These are phyloP conservation scores for Euura lappo DNA, from an alignment of 1,140 invertebrate genomes.

Conservation along the genomic window DNA sequence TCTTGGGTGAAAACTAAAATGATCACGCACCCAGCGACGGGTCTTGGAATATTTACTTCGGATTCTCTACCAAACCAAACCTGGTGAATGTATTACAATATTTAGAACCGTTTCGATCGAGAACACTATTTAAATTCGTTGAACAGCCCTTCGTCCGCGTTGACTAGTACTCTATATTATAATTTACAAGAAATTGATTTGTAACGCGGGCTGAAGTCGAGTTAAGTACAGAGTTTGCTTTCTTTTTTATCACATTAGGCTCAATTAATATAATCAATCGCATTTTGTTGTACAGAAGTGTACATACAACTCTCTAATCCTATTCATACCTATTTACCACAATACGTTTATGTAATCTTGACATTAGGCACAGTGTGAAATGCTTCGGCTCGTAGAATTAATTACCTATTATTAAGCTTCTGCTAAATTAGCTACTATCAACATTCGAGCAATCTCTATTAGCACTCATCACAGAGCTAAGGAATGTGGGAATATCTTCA, in stretches of 20 bases:
- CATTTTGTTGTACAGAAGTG: background rate
- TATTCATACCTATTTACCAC: background rate
- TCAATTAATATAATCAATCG: background rate
- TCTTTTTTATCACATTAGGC: conserved; percentile 31
- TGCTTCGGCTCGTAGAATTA: conserved; percentile 22
- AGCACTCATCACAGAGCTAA: conserved; percentile 57
- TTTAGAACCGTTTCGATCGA: too few species aligned
- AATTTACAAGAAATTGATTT: background rate
- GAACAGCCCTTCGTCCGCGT: background rate
- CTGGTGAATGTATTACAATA: too few species aligned
- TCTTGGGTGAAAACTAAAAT: too few species aligned
- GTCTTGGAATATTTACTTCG: too few species aligned
- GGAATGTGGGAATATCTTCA: conserved; percentile 76
- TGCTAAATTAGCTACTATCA: background rate
- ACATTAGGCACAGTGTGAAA: conserved; percentile 51
- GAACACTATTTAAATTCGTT: too few species aligned
- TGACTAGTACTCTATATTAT: background rate
- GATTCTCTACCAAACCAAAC: too few species aligned
- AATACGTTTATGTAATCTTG: background rate
- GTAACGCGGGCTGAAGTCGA: conserved; percentile 13
- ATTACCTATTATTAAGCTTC: conserved; percentile 23
- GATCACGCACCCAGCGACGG: too few species aligned
- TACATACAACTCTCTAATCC: background rate
- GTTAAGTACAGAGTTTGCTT: conserved; percentile 34
- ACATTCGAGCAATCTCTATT: conserved; percentile 22